phyloP scores from a whole-genome alignment of 2,113 vertebrate species.

The Irena cyanogastra region DNA sequence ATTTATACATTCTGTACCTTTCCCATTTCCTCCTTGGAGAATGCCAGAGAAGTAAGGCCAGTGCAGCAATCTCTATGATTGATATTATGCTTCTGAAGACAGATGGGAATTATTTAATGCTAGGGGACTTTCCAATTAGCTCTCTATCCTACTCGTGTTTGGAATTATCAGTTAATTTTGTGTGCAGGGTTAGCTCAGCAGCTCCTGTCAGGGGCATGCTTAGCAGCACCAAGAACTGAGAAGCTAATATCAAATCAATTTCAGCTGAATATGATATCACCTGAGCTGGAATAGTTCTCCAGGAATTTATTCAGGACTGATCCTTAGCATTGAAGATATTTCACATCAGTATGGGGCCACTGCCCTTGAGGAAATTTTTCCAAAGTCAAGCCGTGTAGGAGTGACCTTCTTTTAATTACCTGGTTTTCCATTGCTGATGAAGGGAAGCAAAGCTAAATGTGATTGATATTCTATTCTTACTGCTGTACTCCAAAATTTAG shows the following conservation, averaged over 20 bases:
- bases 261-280: not conserved
- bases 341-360: not conserved
- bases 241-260: not conserved
- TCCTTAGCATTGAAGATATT: not conserved
- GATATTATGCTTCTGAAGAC: constrained; percentile 28
- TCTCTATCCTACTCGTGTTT: not conserved
- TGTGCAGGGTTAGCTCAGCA: not conserved
- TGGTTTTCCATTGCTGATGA: not conserved
- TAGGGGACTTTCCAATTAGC: constrained; percentile 15
- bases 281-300: not conserved
- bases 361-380: not conserved
- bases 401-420: not conserved
- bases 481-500: not conserved
- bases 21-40: constrained; percentile 29
- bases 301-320: not conserved
- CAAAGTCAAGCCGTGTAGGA: not conserved
- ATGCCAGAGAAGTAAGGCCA: not conserved
- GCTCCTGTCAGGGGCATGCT: not conserved
- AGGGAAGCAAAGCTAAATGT: not conserved
- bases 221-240: not conserved
- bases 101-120: constrained; percentile 46
- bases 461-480: not conserved
- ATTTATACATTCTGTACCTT: constrained; percentile 4
- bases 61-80: not conserved
- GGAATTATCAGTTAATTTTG: constrained; percentile 17